Percentiles rank a stretch among this genome's conserved stretches.
phyloP scores from a whole-genome alignment of 1,140 invertebrate species.

The Drosophila parabipectinata region DNA sequence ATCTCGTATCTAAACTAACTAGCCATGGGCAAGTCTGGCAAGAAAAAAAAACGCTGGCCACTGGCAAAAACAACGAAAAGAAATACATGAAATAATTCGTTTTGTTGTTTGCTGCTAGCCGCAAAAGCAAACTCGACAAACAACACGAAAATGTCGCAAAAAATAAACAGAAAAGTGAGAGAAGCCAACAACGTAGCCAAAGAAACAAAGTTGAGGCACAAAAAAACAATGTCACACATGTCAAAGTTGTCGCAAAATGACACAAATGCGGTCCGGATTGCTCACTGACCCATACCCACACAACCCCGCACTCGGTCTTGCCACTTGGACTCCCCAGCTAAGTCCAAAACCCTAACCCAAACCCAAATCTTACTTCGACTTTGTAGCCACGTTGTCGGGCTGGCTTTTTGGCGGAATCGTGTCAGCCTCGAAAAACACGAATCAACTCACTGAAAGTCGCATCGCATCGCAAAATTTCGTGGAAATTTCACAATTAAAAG shows the following conservation, averaged over 20 bases:
- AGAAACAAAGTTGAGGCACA: conserved; percentile 21
- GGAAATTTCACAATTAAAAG: conserved; percentile 81
- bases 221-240: conserved; percentile 82
- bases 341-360: conserved; percentile 17
- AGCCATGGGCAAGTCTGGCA: conserved; percentile 63
- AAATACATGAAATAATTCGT: conserved; percentile 69
- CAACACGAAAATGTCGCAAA: conserved; percentile 74
- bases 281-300: conserved; percentile 62
- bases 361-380: background rate
- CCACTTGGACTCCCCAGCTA: conserved; percentile 41
- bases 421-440: conserved; percentile 70
- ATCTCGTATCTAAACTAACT: conserved; percentile 72
- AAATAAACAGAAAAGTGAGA: conserved; percentile 26
- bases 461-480: conserved; percentile 72
- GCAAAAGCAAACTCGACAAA: conserved; percentile 61
- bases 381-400: conserved; percentile 21
- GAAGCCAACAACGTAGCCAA: conserved; percentile 16
- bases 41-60: conserved; percentile 21
- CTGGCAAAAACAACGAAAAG: conserved; percentile 22
- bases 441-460: conserved; percentile 60
- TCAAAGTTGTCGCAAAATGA: conserved; percentile 82
- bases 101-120: conserved; percentile 65
- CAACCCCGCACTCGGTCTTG: conserved; percentile 46
- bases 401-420: conserved; percentile 64
- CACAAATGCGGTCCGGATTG: conserved; percentile 80